phyloP scores from a whole-genome alignment of 2,888 invertebrate genomes.

The Apotomis betuletana region DNA sequence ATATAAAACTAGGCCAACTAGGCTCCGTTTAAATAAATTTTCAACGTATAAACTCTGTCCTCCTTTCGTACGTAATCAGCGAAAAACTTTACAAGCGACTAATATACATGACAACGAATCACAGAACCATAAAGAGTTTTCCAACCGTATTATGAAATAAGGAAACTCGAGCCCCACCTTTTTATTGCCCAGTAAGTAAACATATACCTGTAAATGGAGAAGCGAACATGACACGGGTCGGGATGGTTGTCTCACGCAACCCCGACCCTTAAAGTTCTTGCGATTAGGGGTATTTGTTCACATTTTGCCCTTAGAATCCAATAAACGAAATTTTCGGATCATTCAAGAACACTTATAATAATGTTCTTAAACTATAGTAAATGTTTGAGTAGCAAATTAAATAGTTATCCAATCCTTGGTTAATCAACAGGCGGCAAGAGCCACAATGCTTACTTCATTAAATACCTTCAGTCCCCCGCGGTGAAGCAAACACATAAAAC shows the following conservation, averaged over 20 bases:
- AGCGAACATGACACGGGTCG: constrained; percentile 42
- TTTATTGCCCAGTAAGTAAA: constrained; percentile 25
- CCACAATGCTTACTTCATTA: not conserved
- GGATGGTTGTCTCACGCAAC: constrained; percentile 37
- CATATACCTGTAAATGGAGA: constrained; percentile 37
- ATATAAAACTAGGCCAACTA: no score
- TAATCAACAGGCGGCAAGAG: not conserved
- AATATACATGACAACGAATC: not conserved
- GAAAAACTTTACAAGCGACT: not conserved
- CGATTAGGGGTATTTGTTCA: constrained; percentile 40
- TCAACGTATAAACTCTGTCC: no score
- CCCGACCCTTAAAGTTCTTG: constrained; percentile 39
- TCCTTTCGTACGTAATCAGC: no score
- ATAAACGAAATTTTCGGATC: constrained; percentile 20
- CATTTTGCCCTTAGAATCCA: constrained; percentile 36
- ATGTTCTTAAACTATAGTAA: not conserved
- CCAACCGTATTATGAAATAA: not conserved
- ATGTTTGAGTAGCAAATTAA: no score
- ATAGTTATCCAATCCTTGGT: not conserved
- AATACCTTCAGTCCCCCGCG: not conserved
- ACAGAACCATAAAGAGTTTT: not conserved
- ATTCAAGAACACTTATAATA: not conserved
- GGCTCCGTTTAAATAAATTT: no score
- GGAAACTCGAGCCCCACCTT: constrained; percentile 1
- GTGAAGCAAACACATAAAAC: not conserved